Conservation (phyloP, 2,797 vertebrate species). For the Leptodactylus fallax region DNA sequence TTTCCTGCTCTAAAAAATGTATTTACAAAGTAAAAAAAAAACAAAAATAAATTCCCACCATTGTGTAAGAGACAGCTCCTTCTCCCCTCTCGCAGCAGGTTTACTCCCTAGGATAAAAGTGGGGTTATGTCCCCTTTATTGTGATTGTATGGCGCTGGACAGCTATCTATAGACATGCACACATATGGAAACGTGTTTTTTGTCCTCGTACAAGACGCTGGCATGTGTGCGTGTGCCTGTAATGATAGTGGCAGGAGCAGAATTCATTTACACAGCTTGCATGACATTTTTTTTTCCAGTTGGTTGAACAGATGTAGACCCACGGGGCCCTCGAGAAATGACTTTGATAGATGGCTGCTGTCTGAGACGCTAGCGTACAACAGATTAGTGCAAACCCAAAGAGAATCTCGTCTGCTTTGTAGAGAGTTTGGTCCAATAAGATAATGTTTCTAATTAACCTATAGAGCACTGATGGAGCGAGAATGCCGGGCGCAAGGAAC, state of each 20-base stretch:
- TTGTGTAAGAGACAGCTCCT: no score
- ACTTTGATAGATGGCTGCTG: constrained; percentile 83
- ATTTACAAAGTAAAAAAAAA: no score
- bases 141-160: not conserved
- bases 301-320: constrained; percentile 80
- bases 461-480: constrained; percentile 75
- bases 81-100: no score
- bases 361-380: constrained; percentile 75
- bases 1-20: no score
- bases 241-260: constrained; percentile 51
- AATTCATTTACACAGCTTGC: constrained; percentile 77
- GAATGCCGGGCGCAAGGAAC: constrained; percentile 76
- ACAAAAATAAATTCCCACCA: no score
- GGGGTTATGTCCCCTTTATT: not conserved
- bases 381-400: constrained; percentile 84
- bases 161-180: not conserved
- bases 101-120: not conserved
- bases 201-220: not conserved
- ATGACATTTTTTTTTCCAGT: constrained; percentile 78
- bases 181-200: not conserved
- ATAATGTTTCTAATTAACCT: constrained; percentile 97
- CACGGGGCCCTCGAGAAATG: constrained; percentile 75
- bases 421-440: constrained; percentile 80
- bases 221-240: not conserved
- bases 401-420: constrained; percentile 79